A percentile compares a stretch with the other conserved stretches of the same genome.
Evolutionary conservation across 2,113 vertebrate genomes (phyloP).

Genomic region (Sphyrna mokarran): DNA sequence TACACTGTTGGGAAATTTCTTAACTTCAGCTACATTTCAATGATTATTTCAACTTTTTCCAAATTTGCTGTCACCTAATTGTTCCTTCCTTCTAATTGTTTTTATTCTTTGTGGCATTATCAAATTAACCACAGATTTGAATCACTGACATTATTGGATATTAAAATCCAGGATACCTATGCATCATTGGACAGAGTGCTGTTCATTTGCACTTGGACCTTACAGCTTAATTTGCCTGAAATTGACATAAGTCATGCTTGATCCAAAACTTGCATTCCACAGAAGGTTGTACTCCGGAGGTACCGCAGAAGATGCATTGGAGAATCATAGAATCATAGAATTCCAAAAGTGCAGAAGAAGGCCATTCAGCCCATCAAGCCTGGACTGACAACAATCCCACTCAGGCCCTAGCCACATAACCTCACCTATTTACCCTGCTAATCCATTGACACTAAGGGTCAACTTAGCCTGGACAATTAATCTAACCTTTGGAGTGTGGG

Average conservation of each 20-base stretch:
- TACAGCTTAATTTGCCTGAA: neutral
- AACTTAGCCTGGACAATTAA: no score
- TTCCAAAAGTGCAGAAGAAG: no score
- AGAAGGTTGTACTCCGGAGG: no score
- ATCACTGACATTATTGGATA: neutral
- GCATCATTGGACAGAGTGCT: neutral
- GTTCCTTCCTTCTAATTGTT: neutral
- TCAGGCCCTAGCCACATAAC: no score
- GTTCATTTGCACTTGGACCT: neutral
- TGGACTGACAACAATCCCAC: no score
- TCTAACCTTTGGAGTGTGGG: no score
- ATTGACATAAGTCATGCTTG: neutral
- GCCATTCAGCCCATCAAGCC: no score
- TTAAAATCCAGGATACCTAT: neutral
- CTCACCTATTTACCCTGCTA: no score
- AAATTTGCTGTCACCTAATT: neutral
- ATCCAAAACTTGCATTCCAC: no score
- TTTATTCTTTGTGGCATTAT: neutral
- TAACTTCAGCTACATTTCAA: neutral
- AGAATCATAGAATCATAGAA: no score
- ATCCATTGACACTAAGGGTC: no score
- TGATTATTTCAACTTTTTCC: neutral
- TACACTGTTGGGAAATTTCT: neutral
- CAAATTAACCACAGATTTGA: neutral
- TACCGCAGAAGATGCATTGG: no score